These are phyloP conservation scores for Allobates femoralis DNA, from an alignment of 2,797 vertebrate genomes.

Conservation along the genomic window DNA sequence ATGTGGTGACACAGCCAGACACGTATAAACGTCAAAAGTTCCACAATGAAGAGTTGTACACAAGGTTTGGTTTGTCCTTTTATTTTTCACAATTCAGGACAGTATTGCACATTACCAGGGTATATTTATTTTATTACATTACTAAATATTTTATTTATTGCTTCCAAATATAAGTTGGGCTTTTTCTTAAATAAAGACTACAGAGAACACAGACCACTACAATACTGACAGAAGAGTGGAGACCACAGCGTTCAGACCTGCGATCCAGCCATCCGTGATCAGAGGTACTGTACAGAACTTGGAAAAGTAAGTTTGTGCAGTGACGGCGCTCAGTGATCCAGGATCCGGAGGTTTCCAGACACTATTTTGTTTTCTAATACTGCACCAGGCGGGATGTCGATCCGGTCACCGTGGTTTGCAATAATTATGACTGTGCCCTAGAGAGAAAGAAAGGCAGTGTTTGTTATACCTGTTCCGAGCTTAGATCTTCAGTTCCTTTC, in stretches of 20 bases:
- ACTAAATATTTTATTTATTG: constrained; percentile 53
- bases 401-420: constrained; percentile 95
- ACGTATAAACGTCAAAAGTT: too few relatives aligned
- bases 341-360: constrained; percentile 95
- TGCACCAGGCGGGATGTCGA: constrained; percentile 93
- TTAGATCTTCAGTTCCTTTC: too few relatives aligned
- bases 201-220: constrained; percentile 59
- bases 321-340: constrained; percentile 86
- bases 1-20: too few relatives aligned
- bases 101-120: constrained; percentile 57
- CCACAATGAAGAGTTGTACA: not conserved
- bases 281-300: constrained; percentile 53
- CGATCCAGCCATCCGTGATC: not conserved
- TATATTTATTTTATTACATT: constrained; percentile 4
- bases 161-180: constrained; percentile 49
- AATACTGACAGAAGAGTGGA: constrained; percentile 52
- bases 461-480: not conserved
- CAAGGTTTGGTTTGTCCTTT: constrained; percentile 29
- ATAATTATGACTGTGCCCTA: constrained; percentile 99
- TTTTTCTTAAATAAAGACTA: constrained; percentile 64
- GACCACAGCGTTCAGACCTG: not conserved
- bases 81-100: constrained; percentile 51
- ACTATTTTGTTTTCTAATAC: constrained; percentile 98
- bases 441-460: constrained; percentile 16
- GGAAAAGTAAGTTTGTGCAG: constrained; percentile 12